Conservation (phyloP, 1,140 invertebrate genomes). For the Aphaenogaster floridana region DNA sequence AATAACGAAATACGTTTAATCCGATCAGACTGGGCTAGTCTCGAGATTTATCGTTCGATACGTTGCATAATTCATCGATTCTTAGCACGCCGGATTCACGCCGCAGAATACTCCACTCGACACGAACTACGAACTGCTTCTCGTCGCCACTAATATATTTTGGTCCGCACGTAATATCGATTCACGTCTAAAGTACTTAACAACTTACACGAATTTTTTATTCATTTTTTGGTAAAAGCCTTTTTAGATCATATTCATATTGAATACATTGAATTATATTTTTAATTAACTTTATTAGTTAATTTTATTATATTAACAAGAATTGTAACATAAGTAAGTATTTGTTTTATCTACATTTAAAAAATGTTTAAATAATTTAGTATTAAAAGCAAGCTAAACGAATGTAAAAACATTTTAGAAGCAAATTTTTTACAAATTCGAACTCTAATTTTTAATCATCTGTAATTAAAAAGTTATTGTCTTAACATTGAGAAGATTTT, state of each 20-base stretch:
- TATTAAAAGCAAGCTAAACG: neutral
- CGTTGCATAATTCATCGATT: conserved; percentile 59
- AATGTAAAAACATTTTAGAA: neutral
- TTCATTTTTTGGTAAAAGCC: neutral
- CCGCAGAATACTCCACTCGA: conserved; percentile 42
- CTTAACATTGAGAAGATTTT: neutral
- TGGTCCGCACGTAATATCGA: conserved; percentile 22
- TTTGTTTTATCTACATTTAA: neutral
- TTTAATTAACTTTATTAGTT: neutral
- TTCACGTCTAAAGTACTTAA: neutral
- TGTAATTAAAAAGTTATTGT: neutral
- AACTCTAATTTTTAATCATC: neutral
- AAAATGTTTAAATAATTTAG: neutral
- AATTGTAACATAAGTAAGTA: neutral
- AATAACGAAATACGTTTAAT: conserved; percentile 64
- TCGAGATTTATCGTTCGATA: conserved; percentile 56
- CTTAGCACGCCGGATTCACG: conserved; percentile 50
- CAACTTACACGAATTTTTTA: neutral
- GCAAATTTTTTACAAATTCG: neutral
- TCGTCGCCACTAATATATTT: neutral
- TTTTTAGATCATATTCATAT: neutral
- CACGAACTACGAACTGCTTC: neutral
- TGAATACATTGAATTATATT: neutral
- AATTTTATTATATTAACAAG: neutral
- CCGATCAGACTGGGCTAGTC: conserved; percentile 55